A percentile compares a stretch with the other conserved stretches of the same genome.
These are phyloP conservation scores for Otolemur crassicaudatus DNA, from an alignment of 2,797 vertebrate genomes.

Conservation along the genomic window DNA sequence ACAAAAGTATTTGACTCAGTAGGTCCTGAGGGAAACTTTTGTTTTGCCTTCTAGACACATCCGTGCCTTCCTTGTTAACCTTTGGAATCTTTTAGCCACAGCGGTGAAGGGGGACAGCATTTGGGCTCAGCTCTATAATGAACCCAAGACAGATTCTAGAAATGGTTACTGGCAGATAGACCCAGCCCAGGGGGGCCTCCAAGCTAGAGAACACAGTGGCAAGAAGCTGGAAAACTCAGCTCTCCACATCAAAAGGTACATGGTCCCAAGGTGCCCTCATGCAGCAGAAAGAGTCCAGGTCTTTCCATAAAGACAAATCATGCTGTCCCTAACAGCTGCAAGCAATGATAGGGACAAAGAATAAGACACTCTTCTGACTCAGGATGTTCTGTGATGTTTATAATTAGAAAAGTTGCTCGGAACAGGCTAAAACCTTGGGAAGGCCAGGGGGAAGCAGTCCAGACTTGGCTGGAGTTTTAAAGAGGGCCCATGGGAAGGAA, in stretches of 20 bases:
- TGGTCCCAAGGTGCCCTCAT: background rate
- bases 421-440: background rate
- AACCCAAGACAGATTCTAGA: background rate
- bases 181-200: background rate
- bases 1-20: fast-evolving
- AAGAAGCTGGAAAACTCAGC: background rate
- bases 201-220: background rate
- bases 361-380: background rate
- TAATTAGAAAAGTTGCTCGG: conserved; percentile 23
- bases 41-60: background rate
- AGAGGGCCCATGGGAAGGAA: background rate
- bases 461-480: background rate
- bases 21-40: background rate
- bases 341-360: background rate
- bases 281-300: background rate
- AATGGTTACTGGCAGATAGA: background rate
- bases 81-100: background rate
- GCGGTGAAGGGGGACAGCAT: fast-evolving
- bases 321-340: background rate
- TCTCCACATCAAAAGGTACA: background rate
- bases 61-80: background rate
- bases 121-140: background rate
- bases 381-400: conserved; percentile 29
- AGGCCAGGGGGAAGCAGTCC: background rate
- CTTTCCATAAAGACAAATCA: background rate